Evolutionary conservation across 1,140 invertebrate species (phyloP).

Genomic region (Drosophila prosaltans): DNA sequence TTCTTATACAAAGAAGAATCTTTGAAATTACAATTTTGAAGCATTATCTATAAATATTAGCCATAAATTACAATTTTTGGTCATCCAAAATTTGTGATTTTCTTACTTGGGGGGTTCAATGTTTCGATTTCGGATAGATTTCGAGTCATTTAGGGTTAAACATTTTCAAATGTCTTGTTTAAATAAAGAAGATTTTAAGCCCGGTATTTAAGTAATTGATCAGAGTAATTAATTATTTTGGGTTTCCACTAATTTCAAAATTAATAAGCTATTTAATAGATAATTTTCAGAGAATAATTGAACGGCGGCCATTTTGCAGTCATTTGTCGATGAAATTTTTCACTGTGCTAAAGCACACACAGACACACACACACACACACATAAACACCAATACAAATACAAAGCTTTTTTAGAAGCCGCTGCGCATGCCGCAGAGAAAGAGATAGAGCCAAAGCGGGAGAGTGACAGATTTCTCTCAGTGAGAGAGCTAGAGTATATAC

Average conservation of each 20-base stretch:
- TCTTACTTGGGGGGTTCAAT: too few species aligned
- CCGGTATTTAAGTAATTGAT: not conserved
- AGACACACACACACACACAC: slow-evolving; percentile 15
- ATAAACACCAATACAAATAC: slow-evolving; percentile 28
- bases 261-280: not conserved
- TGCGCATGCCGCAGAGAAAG: slow-evolving; percentile 5
- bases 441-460: slow-evolving; percentile 20
- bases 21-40: too few species aligned
- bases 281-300: not conserved
- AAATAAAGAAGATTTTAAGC: too few species aligned
- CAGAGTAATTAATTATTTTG: not conserved
- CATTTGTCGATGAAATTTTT: slow-evolving; percentile 71
- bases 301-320: slow-evolving; percentile 62
- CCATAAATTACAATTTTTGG: too few species aligned
- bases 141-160: too few species aligned
- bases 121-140: too few species aligned
- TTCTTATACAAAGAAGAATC: too few species aligned
- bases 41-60: too few species aligned
- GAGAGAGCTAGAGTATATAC: slow-evolving; percentile 19
- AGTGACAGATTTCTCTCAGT: slow-evolving; percentile 16
- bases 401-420: slow-evolving; percentile 20
- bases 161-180: too few species aligned
- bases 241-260: not conserved
- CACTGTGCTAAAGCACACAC: slow-evolving; percentile 56
- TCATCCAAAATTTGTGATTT: too few species aligned